A percentile compares a stretch with the other conserved stretches of the same genome.
Conservation (phyloP, 1,140 invertebrate genomes). For the Ganaspis sp. region DNA sequence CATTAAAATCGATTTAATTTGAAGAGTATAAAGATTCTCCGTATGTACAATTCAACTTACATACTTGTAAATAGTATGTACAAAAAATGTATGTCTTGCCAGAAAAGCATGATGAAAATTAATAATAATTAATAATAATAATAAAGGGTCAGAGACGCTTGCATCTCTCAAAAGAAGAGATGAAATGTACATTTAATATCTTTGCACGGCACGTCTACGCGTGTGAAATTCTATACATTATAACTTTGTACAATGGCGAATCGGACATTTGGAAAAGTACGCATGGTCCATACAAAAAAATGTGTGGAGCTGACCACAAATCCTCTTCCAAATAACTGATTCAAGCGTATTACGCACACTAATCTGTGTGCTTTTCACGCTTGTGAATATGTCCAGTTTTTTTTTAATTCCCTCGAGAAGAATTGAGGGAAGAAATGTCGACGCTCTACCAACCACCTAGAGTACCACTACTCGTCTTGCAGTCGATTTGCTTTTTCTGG, state of each 20-base stretch:
- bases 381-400: slow-evolving; percentile 43
- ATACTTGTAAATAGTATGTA: slow-evolving; percentile 22
- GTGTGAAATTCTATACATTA: slow-evolving; percentile 36
- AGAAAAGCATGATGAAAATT: too few relatives aligned
- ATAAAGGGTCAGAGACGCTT: slow-evolving; percentile 2
- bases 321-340: slow-evolving; percentile 61
- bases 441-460: slow-evolving; percentile 75
- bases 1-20: neutral
- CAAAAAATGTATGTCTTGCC: neutral
- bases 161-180: neutral
- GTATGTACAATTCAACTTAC: slow-evolving; percentile 12
- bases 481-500: slow-evolving; percentile 86
- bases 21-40: slow-evolving; percentile 2
- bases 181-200: slow-evolving; percentile 11
- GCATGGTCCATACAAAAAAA: slow-evolving; percentile 30
- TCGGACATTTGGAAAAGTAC: slow-evolving; percentile 62
- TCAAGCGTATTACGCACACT: slow-evolving; percentile 21
- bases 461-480: slow-evolving; percentile 86
- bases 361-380: slow-evolving; percentile 36
- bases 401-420: slow-evolving; percentile 45
- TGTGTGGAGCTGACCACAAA: slow-evolving; percentile 33
- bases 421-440: slow-evolving; percentile 36
- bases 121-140: neutral
- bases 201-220: slow-evolving; percentile 1
- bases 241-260: slow-evolving; percentile 39